These are phyloP conservation scores for Ellobius talpinus DNA, from an alignment of 2,113 vertebrate species.

Conservation along the genomic window DNA sequence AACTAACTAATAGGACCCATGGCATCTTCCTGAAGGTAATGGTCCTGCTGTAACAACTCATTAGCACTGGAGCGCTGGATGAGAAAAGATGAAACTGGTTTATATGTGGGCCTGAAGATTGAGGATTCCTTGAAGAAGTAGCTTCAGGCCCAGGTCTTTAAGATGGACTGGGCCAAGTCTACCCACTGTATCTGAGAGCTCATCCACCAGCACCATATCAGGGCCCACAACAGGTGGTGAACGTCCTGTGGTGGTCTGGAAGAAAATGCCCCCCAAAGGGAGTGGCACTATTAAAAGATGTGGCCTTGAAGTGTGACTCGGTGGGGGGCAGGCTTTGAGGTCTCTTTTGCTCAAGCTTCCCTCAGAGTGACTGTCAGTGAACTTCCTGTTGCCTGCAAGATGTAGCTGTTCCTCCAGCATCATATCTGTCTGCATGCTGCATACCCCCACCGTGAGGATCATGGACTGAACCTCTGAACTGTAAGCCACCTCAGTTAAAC, in stretches of 20 bases:
- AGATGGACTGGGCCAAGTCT: constrained; percentile 94
- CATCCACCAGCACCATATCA: constrained; percentile 95
- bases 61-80: constrained; percentile 93
- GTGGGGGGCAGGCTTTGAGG: background rate
- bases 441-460: background rate
- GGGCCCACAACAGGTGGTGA: constrained; percentile 96
- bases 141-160: constrained; percentile 95
- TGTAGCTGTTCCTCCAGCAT: background rate
- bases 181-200: constrained; percentile 94
- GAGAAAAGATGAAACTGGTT: constrained; percentile 97
- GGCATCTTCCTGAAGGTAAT: constrained; percentile 86
- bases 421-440: background rate
- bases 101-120: constrained; percentile 95
- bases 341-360: background rate
- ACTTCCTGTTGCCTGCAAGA: background rate
- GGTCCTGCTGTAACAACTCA: constrained; percentile 93
- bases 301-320: background rate
- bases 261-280: background rate
- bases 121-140: constrained; percentile 95
- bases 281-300: background rate
- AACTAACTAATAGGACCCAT: background rate
- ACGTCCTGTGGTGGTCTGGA: constrained; percentile 83
- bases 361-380: background rate
- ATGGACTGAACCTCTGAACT: background rate
- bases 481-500: background rate